A percentile compares a stretch with the other conserved stretches of the same genome.
Conservation (phyloP, 2,888 invertebrate species). For the Drosophila melanosoma region DNA sequence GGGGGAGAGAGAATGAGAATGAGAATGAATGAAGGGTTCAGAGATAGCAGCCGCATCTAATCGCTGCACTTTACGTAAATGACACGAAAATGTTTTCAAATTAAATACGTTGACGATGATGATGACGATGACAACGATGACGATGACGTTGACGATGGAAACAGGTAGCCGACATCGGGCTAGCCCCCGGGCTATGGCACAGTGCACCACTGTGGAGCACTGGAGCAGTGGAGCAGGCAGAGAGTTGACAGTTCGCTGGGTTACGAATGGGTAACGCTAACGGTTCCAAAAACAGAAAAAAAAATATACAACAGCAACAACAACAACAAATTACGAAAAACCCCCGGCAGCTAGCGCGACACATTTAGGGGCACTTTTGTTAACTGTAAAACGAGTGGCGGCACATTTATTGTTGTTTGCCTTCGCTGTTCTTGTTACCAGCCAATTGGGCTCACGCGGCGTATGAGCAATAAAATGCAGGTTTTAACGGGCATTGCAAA, state of each 20-base stretch:
- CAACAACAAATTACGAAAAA: neutral
- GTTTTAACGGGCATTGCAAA: conserved; percentile 45
- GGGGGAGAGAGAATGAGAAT: conserved; percentile 15
- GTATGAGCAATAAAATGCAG: conserved; percentile 65
- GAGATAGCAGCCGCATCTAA: conserved; percentile 61
- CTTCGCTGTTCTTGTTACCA: conserved; percentile 17
- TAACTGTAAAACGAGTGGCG: conserved; percentile 52
- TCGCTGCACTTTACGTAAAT: conserved; percentile 72
- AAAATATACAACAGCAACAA: neutral
- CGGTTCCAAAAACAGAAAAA: conserved; percentile 13
- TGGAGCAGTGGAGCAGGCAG: conserved; percentile 4
- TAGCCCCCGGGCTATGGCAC: conserved; percentile 31
- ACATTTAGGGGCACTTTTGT: conserved; percentile 56
- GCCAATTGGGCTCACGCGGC: conserved; percentile 54
- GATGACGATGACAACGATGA: conserved; percentile 32
- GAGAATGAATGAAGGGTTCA: conserved; percentile 10
- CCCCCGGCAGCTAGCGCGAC: conserved; percentile 22
- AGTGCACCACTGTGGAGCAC: conserved; percentile 11
- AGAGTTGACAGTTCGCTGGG: conserved; percentile 60
- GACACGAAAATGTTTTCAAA: conserved; percentile 73
- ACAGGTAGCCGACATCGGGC: conserved; percentile 6
- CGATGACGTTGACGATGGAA: conserved; percentile 14
- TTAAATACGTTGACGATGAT: conserved; percentile 55
- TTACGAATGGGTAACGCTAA: conserved; percentile 48
- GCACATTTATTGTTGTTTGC: conserved; percentile 15